These are phyloP conservation scores for Columba livia DNA, from an alignment of 2,113 vertebrate genomes.

Conservation along the genomic window DNA sequence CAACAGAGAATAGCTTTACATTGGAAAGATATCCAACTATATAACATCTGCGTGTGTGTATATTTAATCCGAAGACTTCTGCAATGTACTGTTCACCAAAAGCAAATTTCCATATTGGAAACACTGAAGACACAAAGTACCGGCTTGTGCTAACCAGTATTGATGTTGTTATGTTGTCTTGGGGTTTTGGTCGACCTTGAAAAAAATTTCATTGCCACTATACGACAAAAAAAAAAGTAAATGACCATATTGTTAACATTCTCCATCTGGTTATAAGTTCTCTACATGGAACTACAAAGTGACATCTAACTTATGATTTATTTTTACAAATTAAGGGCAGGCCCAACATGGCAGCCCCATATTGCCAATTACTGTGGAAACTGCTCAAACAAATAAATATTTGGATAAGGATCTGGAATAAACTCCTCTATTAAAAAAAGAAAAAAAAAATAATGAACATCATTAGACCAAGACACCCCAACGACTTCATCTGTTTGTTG, in stretches of 20 bases:
- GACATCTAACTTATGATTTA: neutral
- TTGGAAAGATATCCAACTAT: neutral
- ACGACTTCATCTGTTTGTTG: neutral
- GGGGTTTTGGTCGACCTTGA: neutral
- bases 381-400: slow-evolving; percentile 51
- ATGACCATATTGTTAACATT: neutral
- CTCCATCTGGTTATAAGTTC: neutral
- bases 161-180: neutral
- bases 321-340: slow-evolving; percentile 1
- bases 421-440: neutral
- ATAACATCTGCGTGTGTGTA: neutral
- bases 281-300: neutral
- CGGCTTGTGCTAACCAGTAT: neutral
- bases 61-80: neutral
- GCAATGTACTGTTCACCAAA: neutral
- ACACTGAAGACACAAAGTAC: neutral
- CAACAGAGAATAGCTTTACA: neutral
- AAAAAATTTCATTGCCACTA: neutral
- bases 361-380: slow-evolving; percentile 51
- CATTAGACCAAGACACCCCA: neutral
- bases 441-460: neutral
- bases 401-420: slow-evolving; percentile 45
- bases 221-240: neutral
- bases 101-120: neutral
- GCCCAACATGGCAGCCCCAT: neutral